Percentiles rank a stretch among this genome's conserved stretches.
phyloP scores from a whole-genome alignment of 2,797 vertebrate genomes.

The Hephaestus fuliginosus region DNA sequence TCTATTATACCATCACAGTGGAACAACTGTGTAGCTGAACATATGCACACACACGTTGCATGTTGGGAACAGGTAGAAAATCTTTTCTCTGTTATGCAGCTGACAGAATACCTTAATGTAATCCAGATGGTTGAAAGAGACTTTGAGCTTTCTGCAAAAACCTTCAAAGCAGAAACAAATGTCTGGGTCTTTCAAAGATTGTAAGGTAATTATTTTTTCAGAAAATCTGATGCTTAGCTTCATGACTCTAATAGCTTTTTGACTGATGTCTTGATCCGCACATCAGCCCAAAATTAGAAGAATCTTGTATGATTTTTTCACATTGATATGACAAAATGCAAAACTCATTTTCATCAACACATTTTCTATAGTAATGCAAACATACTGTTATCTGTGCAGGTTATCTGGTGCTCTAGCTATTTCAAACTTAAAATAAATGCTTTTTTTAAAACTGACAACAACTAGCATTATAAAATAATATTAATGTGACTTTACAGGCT shows the following conservation, averaged over 20 bases:
- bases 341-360: too few relatives aligned
- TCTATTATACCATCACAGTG: not conserved
- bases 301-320: not conserved
- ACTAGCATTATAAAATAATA: not conserved
- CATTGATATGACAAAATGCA: not conserved
- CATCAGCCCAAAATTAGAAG: not conserved
- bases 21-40: not conserved
- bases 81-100: not conserved
- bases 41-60: not conserved
- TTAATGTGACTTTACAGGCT: not conserved
- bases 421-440: not conserved
- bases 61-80: not conserved
- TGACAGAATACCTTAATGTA: not conserved
- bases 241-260: not conserved
- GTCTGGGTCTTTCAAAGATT: not conserved
- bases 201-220: not conserved
- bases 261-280: not conserved
- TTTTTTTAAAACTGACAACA: not conserved
- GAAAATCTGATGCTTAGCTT: not conserved
- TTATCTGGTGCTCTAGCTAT: not conserved
- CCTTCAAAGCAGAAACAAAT: not conserved
- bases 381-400: not conserved
- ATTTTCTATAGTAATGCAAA: not conserved
- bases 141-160: not conserved
- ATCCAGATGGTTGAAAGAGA: not conserved